Conservation (phyloP, 2,113 vertebrate genomes). For the Tychaedon coryphoeus region DNA sequence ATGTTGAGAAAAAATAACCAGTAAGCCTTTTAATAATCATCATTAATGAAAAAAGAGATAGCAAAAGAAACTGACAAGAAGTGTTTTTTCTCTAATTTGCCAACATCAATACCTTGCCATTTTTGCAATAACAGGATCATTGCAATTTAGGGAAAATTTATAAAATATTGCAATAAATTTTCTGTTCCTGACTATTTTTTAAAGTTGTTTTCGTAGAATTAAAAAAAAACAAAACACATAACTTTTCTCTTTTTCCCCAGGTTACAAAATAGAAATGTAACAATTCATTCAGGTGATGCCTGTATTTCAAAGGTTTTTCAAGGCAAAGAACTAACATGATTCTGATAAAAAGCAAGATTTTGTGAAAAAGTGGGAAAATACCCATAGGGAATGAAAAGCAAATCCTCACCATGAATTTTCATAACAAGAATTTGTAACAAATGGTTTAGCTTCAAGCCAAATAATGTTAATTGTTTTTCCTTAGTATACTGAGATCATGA, state of each 20-base stretch:
- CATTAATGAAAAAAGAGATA: background rate
- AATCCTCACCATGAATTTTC: background rate
- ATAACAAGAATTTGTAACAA: background rate
- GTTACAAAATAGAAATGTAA: background rate
- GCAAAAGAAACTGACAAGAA: background rate
- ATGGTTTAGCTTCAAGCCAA: background rate
- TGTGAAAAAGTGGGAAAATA: background rate
- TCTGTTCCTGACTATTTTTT: background rate
- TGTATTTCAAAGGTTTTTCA: background rate
- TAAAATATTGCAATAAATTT: background rate
- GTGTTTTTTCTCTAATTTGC: background rate
- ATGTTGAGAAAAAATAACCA: background rate
- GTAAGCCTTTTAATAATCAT: background rate
- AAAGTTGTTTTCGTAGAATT: background rate
- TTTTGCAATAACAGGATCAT: background rate
- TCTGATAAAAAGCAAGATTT: background rate
- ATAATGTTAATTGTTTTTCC: constrained; percentile 1
- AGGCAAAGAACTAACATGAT: background rate
- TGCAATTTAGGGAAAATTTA: background rate
- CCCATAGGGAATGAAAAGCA: background rate
- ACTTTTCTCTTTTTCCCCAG: background rate
- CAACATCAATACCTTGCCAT: background rate
- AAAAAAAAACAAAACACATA: background rate
- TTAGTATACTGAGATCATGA: background rate
- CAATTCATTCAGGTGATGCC: background rate